These are phyloP conservation scores for Benthosema pterotum DNA, from an alignment of 2,797 vertebrate genomes.

Conservation along the genomic window DNA sequence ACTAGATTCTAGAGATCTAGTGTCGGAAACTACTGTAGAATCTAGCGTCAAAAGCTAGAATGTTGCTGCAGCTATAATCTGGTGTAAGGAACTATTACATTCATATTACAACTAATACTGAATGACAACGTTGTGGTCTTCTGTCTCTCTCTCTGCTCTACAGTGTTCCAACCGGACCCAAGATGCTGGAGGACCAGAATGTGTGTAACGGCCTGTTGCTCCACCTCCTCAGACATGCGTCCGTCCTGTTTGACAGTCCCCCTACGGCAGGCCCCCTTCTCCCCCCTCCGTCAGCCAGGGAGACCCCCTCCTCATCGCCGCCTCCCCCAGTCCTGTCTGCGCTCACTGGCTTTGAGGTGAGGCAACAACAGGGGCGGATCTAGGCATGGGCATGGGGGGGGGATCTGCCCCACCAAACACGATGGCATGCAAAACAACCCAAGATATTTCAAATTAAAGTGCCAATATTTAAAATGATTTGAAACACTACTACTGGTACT, in stretches of 20 bases:
- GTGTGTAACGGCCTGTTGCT: conserved; percentile 77
- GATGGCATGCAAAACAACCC: too few relatives aligned
- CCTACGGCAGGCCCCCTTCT: conserved; percentile 25
- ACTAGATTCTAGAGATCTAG: too few relatives aligned
- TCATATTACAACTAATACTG: not conserved
- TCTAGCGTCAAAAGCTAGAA: too few relatives aligned
- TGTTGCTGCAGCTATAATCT: too few relatives aligned
- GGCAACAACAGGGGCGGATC: too few relatives aligned
- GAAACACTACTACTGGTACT: too few relatives aligned
- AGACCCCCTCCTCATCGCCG: conserved; percentile 36
- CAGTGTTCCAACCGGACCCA: conserved; percentile 66
- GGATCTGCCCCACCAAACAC: too few relatives aligned
- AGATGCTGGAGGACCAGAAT: conserved; percentile 78
- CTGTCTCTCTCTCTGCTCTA: not conserved
- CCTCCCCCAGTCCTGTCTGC: conserved; percentile 60
- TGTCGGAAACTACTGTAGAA: too few relatives aligned
- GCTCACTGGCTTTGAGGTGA: conserved; percentile 61
- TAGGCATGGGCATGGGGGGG: too few relatives aligned
- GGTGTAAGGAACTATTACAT: too few relatives aligned
- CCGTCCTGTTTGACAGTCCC: conserved; percentile 1
- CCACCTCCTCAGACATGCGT: conserved; percentile 69
- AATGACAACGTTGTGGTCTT: conserved; percentile 12
- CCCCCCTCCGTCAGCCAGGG: not conserved
- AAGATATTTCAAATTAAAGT: too few relatives aligned
- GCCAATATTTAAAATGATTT: too few relatives aligned